Base-by-base conservation (phyloP, 2,888 invertebrate genomes). In the Nemurella pictetii region DNA sequence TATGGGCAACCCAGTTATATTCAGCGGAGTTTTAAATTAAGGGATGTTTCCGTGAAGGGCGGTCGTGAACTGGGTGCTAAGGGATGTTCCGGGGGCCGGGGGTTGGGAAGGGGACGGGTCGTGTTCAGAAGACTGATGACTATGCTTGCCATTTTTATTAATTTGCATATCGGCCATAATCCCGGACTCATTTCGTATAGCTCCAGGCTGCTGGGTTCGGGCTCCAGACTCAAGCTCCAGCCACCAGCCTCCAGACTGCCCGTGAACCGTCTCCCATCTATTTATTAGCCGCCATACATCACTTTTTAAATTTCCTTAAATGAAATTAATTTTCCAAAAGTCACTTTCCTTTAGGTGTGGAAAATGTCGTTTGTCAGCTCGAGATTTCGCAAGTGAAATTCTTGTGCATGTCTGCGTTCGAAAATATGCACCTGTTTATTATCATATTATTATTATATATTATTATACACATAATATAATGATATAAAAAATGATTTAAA, bases 91-190 rank as follows among this genome's bases (percentile, higher is more conserved):
- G 80, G 9, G 35, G 36, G 35, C n/a, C 32, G n/a, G 80, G 80
- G 25, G 80, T 0, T 20, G 36, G 36, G 12, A 12, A 20, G 80
- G 80, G 78, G 20, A 5, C 29, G 55, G 55, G 55, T 55, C 55
- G 55, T 55, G 9, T 20, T 75, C 75, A 80, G 80, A 80, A 80
- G 36, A 32, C 35, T 35, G 80, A 80, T 80, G 80, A 80, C 36
- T 80, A 35, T 35, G 32, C 35, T 35, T 80, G 80, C 80, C 80
- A 35, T 80, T 80, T 80, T 80, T 75, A 75, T 80, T 80, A 80
- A 80, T 80, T 80, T 80, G 32, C 80, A 80, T 35, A 80, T 80
- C 80, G 80, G 35, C 36, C 30, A 35, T 80, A 80, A 80, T 80
- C 80, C 80, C 80, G 32, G 32, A 26, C 25, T 80, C 80, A 80